Evolutionary conservation across 2,113 vertebrate species (phyloP).

Genomic region (human (Homo sapiens)): GRCh38 chr7:115542501-115543000

Average conservation of each 20-base stretch:
- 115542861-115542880: neutral
- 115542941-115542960: neutral
- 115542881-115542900: neutral
- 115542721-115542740: neutral
- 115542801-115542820: neutral
- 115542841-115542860: accelerated
- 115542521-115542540: neutral
- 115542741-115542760: neutral
- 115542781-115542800: neutral
- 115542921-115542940: neutral
- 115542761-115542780: neutral
- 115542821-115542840: neutral
- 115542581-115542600: neutral
- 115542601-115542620: neutral
- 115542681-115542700: neutral
- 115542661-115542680: neutral
- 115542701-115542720: neutral
- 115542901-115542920: neutral
- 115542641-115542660: neutral
- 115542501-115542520: neutral
- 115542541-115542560: neutral
- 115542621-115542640: neutral
- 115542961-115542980: neutral
- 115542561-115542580: neutral
- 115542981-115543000: neutral